phyloP scores from a whole-genome alignment of 1,140 invertebrate species.

The Babylonia areolata region DNA sequence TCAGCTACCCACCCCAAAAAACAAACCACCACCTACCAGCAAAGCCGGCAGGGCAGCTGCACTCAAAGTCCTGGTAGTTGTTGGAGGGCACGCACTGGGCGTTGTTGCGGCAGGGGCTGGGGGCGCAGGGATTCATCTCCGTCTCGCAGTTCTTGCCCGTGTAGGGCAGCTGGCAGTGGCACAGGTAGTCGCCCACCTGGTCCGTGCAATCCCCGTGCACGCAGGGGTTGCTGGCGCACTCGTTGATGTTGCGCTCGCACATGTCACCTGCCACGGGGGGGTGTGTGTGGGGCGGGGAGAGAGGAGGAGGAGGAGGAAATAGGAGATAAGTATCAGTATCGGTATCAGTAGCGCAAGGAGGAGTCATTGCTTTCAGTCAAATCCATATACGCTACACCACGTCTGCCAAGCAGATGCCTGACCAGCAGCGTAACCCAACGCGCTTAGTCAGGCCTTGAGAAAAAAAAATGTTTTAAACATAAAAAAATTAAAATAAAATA shows the following conservation, averaged over 20 bases:
- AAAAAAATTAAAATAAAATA: no score
- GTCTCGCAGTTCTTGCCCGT: conserved; percentile 70
- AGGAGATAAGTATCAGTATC: no score
- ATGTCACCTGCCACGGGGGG: conserved; percentile 80
- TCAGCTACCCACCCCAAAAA: no score
- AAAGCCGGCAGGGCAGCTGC: conserved; percentile 73
- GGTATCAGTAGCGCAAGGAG: no score
- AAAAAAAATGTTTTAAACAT: no score
- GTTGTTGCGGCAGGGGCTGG: conserved; percentile 89
- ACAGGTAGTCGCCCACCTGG: conserved; percentile 65
- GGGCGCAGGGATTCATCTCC: conserved; percentile 86
- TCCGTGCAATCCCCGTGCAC: conserved; percentile 94
- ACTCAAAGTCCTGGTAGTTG: conserved; percentile 77
- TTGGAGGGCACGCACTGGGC: conserved; percentile 89
- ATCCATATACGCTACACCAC: no score
- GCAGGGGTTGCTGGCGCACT: conserved; percentile 94
- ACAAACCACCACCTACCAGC: conserved; percentile 54
- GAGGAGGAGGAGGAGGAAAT: no score
- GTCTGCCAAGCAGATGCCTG: no score
- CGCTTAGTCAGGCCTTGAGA: no score
- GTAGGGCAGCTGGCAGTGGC: conserved; percentile 79
- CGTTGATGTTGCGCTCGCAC: conserved; percentile 87
- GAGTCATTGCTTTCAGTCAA: no score
- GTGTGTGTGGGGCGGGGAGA: no score
- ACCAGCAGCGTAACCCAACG: no score